A percentile compares a stretch with the other conserved stretches of the same genome.
phyloP scores from a whole-genome alignment of 53 echinoderm and acorn worm species.

The Glandiceps talaboti region DNA sequence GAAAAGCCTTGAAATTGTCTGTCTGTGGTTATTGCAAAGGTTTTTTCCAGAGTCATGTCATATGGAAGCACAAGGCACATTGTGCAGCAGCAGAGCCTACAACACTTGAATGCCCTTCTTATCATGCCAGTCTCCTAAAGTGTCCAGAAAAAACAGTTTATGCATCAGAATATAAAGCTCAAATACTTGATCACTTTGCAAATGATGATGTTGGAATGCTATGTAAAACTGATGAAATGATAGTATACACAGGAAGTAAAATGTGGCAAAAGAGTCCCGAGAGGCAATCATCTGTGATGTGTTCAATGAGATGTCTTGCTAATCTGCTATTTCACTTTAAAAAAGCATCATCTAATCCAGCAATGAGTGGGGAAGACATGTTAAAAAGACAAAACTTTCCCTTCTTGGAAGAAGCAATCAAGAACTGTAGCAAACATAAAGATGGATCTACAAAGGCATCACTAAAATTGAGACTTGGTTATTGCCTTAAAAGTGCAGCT shows the following conservation, averaged over 20 bases:
- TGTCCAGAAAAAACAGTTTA: too few relatives aligned
- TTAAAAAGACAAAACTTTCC: constrained; percentile 9
- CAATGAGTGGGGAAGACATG: constrained; percentile 3
- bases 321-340: constrained; percentile 4
- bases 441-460: constrained; percentile 6
- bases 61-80: neutral
- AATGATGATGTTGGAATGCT: constrained; percentile 21
- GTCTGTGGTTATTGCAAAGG: constrained; percentile 15
- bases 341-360: neutral
- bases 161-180: constrained; percentile 5
- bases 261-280: constrained; percentile 16
- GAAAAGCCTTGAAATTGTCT: neutral
- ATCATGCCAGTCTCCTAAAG: constrained; percentile 3
- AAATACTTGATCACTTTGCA: constrained; percentile 10
- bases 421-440: constrained; percentile 4
- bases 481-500: constrained; percentile 8
- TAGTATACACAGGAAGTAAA: constrained; percentile 13
- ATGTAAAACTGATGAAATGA: constrained; percentile 11
- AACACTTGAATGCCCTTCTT: neutral
- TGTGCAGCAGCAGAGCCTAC: neutral
- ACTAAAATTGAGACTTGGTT: constrained; percentile 11
- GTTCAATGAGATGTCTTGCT: constrained; percentile 18
- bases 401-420: constrained; percentile 11
- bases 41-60: constrained; percentile 1
- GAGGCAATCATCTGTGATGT: constrained; percentile 6